Conservation (phyloP, 2,113 vertebrate species). For the Phaethornis superciliosus region DNA sequence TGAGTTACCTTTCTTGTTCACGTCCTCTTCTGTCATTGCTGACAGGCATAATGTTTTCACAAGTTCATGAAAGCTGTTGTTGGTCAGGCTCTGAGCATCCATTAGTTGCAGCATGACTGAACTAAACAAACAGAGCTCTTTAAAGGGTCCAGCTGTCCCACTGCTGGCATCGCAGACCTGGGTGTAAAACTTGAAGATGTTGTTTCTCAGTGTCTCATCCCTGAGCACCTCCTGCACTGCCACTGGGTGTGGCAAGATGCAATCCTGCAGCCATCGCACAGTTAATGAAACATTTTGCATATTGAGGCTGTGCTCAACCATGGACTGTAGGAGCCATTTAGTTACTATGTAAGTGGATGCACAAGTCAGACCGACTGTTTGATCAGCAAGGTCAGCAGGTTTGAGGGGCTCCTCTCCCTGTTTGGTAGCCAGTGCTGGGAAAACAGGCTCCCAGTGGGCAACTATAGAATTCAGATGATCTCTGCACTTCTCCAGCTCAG, state of each 20-base stretch:
- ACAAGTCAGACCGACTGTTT: neutral
- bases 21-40: neutral
- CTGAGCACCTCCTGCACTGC: constrained; percentile 61
- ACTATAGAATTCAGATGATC: constrained; percentile 77
- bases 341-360: constrained; percentile 59
- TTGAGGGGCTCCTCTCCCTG: neutral
- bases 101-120: constrained; percentile 80
- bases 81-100: constrained; percentile 54
- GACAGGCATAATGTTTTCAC: constrained; percentile 69
- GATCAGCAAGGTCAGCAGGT: rapidly evolving
- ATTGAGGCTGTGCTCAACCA: constrained; percentile 52
- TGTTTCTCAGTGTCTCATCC: constrained; percentile 61
- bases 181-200: constrained; percentile 82
- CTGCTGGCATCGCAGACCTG: constrained; percentile 41
- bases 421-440: neutral
- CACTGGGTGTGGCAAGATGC: constrained; percentile 36
- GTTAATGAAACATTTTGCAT: neutral
- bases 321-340: constrained; percentile 80
- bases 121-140: constrained; percentile 73
- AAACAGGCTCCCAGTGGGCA: constrained; percentile 80
- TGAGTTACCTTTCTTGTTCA: constrained; percentile 34
- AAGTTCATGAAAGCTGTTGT: constrained; percentile 2
- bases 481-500: constrained; percentile 73
- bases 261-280: constrained; percentile 79
- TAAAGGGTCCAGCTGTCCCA: neutral